phyloP scores from a whole-genome alignment of 2,888 invertebrate genomes.

The Tachina fera region DNA sequence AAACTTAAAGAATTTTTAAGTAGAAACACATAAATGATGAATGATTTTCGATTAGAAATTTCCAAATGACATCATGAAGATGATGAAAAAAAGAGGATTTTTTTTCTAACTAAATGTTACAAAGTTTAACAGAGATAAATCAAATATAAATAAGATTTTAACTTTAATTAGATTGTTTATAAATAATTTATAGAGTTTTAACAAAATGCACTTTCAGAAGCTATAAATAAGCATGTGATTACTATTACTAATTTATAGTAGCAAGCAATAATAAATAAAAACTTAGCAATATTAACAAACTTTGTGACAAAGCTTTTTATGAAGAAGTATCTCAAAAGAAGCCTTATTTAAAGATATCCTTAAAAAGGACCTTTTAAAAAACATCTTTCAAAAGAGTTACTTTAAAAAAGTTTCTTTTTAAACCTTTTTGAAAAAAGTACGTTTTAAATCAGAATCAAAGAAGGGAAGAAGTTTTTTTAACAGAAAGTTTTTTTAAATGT shows the following conservation, averaged over 20 bases:
- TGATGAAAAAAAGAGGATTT: slow-evolving; percentile 8
- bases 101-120: not conserved
- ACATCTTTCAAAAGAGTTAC: not conserved
- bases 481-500: too few species aligned
- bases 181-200: slow-evolving; percentile 16
- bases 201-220: too few species aligned
- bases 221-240: not conserved
- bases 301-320: too few species aligned
- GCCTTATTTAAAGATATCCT: too few species aligned
- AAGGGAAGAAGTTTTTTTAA: too few species aligned
- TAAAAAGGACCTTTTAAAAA: not conserved
- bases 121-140: slow-evolving; percentile 14
- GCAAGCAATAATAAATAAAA: not conserved
- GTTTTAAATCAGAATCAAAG: not conserved
- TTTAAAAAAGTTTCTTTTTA: not conserved
- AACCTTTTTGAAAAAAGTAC: not conserved
- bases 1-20: not conserved
- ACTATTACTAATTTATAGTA: not conserved
- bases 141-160: slow-evolving; percentile 4
- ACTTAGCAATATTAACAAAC: too few species aligned
- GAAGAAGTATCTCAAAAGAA: not conserved
- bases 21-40: slow-evolving; percentile 46
- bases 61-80: slow-evolving; percentile 65
- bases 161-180: slow-evolving; percentile 10
- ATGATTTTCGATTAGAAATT: slow-evolving; percentile 57